A percentile compares a stretch with the other conserved stretches of the same genome.
Evolutionary conservation across 2,888 invertebrate species (phyloP).

Genomic region (Apoda limacodes): DNA sequence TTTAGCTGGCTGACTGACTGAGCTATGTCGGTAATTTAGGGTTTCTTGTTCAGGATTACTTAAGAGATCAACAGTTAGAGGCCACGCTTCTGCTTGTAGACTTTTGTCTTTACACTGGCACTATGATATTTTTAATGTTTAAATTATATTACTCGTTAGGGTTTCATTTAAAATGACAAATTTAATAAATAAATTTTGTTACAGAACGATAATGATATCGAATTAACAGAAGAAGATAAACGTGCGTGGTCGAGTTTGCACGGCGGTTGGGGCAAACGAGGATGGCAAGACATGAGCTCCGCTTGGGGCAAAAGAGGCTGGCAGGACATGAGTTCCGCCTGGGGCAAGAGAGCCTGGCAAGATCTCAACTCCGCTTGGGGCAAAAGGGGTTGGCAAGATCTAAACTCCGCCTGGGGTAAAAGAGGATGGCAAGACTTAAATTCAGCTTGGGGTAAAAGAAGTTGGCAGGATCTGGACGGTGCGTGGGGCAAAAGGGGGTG

Average conservation of each 20-base stretch:
- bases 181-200: slow-evolving; percentile 17
- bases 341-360: slow-evolving; percentile 68
- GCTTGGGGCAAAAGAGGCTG: slow-evolving; percentile 70
- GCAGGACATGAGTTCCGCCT: slow-evolving; percentile 66
- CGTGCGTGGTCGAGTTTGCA: slow-evolving; percentile 71
- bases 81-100: no score
- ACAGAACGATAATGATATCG: slow-evolving; percentile 52
- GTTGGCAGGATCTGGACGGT: slow-evolving; percentile 66
- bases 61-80: no score
- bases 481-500: slow-evolving; percentile 73
- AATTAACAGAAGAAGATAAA: slow-evolving; percentile 69
- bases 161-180: no score
- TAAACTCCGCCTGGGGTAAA: slow-evolving; percentile 70
- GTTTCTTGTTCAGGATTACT: no score
- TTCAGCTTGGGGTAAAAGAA: slow-evolving; percentile 70
- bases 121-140: no score
- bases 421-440: slow-evolving; percentile 68
- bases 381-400: slow-evolving; percentile 71
- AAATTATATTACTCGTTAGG: no score
- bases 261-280: slow-evolving; percentile 69
- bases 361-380: slow-evolving; percentile 64
- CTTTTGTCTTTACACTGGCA: no score
- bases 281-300: slow-evolving; percentile 62
- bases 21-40: no score
- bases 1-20: no score